Evolutionary conservation across 2,888 invertebrate genomes (phyloP), one percentile per base, ranked within the genome.

Genomic region (Sclerodermus sp.): DNA sequence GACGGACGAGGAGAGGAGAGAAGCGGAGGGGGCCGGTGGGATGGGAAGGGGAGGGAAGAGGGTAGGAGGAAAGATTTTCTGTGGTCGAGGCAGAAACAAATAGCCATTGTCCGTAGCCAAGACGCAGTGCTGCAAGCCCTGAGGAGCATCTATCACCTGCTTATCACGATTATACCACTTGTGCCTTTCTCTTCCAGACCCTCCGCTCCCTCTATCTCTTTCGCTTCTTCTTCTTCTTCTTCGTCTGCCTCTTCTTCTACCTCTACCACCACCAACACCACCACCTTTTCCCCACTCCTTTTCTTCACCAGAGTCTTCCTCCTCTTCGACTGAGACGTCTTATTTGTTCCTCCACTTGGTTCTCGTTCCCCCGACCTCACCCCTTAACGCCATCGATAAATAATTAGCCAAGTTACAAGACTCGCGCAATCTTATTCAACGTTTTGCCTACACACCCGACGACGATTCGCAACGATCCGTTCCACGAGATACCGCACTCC

Each of bases 121-220:
- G 70, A 58, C 61, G 68, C 67, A 68, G 69, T 71, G 66, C 68
- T 71, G 71, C 70, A 60, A 67, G 66, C 70, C 70, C 74, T 64
- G 66, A 71, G 71, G 68, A 68, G 74, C 76, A 77, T 77, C 76
- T 77, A 76, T 77, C 77, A 77, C 77, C 74, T 75, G 77, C 76
- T 77, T 77, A 77, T 77, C 77, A 77, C 70, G 77, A 77, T 77
- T 75, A 76, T 77, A 76, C 76, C 72, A 73, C 76, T 74, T 68
- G 68, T 62, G 65, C 62, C 64, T 58, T 60, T 67, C 64, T 58
- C 62, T 62, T 60, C 62, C 60, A 62, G 53, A 55, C 62, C 45
- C 55, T 30, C 49, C 45, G 49, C 50, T 47, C 31, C 57, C 48
- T 42, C 51, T 49, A 50, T 42, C 53, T 53, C 34, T 53, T 50